Evolutionary conservation across 53 echinoderm and acorn worm species (phyloP), one percentile per base, ranked within the genome.

Genomic region (Astropecten irregularis): DNA sequence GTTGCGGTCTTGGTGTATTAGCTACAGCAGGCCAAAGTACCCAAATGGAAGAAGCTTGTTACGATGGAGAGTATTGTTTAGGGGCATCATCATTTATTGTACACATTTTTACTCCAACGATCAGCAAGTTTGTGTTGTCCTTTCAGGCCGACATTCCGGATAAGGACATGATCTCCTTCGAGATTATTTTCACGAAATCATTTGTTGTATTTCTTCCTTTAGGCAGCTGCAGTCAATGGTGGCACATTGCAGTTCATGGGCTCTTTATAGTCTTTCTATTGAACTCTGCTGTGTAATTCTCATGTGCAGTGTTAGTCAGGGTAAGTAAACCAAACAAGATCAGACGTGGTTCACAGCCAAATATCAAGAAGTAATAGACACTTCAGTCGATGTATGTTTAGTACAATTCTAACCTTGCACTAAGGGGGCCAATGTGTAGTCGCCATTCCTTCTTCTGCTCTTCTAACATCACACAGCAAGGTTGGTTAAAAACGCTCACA

Each of bases 401-500:
- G 69, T 69, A 21, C 25, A 46, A 44, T 69, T 67, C 21, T 67
- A 67, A 3, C 85, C 90, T 18, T 89, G 90, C 28, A 87, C 91
- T n/a, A 4, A 91, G 58, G 48, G 87, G 91, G 13, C 58, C 74
- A 36, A 91, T 87, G 42, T 87, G 77, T 9, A 55, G 7, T 10
- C 87, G 22, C 87, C 87, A 91, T n/a, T 84, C 59, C 34, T 70
- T 73, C 74, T 91, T 83, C 27, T 66, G 40, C 11, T 83, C 57
- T 15, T 87, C 83, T 16, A 62, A 83, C 9, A 83, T 67, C 39
- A 76, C 87, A 22, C 84, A 91, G 38, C 3, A 83, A 56, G 9
- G 87, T 87, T 19, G 53, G 59, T 47, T 87, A 87, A 49, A 91
- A 91, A 8, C 91, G 72, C 50, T 91, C 91, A n/a, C 83, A 82